Base-by-base conservation (phyloP, 2,113 vertebrate species). In the Leucopsar rothschildi region DNA sequence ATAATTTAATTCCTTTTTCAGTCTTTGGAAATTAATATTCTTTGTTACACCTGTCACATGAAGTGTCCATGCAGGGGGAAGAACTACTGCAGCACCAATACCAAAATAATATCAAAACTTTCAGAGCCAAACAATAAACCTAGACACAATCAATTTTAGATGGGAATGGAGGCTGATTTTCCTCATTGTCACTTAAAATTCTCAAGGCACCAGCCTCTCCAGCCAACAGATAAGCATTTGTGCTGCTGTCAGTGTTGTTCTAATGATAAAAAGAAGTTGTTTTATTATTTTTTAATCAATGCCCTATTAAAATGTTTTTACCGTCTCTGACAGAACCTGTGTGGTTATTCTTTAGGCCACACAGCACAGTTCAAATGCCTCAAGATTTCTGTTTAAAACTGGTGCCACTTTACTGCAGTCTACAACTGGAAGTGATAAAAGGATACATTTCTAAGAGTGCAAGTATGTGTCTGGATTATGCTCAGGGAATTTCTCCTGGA, bases 11-110 rank as follows among this genome's bases (percentile, higher is more conserved):
- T 45, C 0, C 21, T 49, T 66, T 91, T 86, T 63, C 60, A 66
- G 25, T 27, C 47, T 79, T 53, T 12, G 25, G 42, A 40, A 8
- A 4, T 5, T 21, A 37, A 8, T 4, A 10, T 18, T n/a, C 25
- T 39, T 35, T 60, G 16, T 39, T 44, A n/a, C 11, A 50, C 5
- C 10, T 60, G 33, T 19, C 27, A 68, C 3, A 23, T 0, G 0
- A 42, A 19, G 24, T 22, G 45, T 3, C 29, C 52, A n/a, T 0
- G 2, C 0, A 86, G 9, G 5, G 10, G 15, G 6, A 11, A 50
- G 70, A 86, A 31, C 56, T 25, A 31, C 70, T 63, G 47, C 56
- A 93, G 59, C 45, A 80, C 50, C 86, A 86, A 23, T 0, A 55
- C 12, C 18, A 45, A 88, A 88, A 29, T 13, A 33, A 2, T 1